Evolutionary conservation across 1,140 invertebrate genomes (phyloP), one percentile per base, ranked within the genome.

Genomic region (Drosophila jambulina): DNA sequence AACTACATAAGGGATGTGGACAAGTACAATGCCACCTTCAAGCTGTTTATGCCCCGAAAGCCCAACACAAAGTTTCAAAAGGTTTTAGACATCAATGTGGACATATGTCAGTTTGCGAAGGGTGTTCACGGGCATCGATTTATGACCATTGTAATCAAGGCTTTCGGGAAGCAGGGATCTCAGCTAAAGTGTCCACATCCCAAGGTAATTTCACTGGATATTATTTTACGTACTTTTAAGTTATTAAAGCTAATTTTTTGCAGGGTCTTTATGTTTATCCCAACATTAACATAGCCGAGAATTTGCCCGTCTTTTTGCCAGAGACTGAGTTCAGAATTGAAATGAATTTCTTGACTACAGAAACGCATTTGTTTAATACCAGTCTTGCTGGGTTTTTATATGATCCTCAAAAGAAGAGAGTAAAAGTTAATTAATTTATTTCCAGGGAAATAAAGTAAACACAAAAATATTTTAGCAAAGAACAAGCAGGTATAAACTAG

Each of bases 281-380:
- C 9, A 78, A 75, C 10, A 75, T 85, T 4, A 85, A 51, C 15
- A 46, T 81, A 25, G 72, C 29, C 9, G 57, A 67, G 8, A 56
- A 78, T 51, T 42, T 84, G 6, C 82, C 82, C 10, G 25, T 32
- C 2, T 81, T 74, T 51, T 36, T 84, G 27, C 82, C 82, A 13
- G 57, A 49, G 42, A 54, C 46, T 17, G 49, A 78, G 17, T 85
- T 85, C 40, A 62, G 60, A 40, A 46, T 59, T 9, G 49, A 84
- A 43, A 71, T 84, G n/a, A 80, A 64, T 29, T 76, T 84, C n/a
- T 12, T 63, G 34, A 46, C 70, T 2, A 1, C 40, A 2, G 42
- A 51, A 2, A 6, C 36, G 1, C 12, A 45, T 6, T 9, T 75
- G 2, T 1, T 75, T 1, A 82, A 82, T 19, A 17, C 46, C 19